A percentile compares a stretch with the other conserved stretches of the same genome.
phyloP scores from a whole-genome alignment of 2,797 vertebrate genomes.

The Mormyrus proboscirostris region DNA sequence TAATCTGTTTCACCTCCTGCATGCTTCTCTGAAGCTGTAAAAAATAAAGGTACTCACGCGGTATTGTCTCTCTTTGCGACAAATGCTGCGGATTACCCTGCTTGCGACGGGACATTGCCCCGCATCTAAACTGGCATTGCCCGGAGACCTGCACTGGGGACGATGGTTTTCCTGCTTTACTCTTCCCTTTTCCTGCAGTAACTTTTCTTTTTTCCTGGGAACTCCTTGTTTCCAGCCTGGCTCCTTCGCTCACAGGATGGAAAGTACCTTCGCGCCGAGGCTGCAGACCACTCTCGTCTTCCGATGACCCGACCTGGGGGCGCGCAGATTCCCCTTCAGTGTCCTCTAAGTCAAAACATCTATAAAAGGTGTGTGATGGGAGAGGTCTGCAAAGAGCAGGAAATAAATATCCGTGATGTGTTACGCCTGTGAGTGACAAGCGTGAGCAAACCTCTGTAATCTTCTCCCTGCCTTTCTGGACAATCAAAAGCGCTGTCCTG shows the following conservation, averaged over 20 bases:
- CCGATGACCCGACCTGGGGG: constrained; percentile 17
- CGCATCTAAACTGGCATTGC: constrained; percentile 97
- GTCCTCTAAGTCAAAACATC: constrained; percentile 28
- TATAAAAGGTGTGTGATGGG: constrained; percentile 30
- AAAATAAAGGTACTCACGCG: constrained; percentile 69
- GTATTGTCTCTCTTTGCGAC: constrained; percentile 89
- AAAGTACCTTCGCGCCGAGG: constrained; percentile 28
- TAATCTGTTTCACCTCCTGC: background rate
- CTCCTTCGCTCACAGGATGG: constrained; percentile 1
- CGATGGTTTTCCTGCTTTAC: constrained; percentile 60
- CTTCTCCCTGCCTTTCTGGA: constrained; percentile 33
- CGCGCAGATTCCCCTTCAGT: constrained; percentile 14
- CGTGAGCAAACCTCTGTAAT: constrained; percentile 35
- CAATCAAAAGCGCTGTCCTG: constrained; percentile 32
- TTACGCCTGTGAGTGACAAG: constrained; percentile 38
- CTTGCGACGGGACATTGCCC: constrained; percentile 99
- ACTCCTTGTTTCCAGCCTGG: constrained; percentile 32
- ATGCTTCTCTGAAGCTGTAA: background rate
- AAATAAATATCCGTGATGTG: constrained; percentile 44
- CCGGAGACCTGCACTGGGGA: constrained; percentile 79
- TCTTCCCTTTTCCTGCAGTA: constrained; percentile 46
- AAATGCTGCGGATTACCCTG: constrained; percentile 99
- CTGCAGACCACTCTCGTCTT: constrained; percentile 31
- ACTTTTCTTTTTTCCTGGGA: constrained; percentile 40
- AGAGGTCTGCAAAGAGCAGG: constrained; percentile 31